A percentile compares a stretch with the other conserved stretches of the same genome.
Conservation (phyloP, 2,888 invertebrate species). For the Bimastos eiseni region DNA sequence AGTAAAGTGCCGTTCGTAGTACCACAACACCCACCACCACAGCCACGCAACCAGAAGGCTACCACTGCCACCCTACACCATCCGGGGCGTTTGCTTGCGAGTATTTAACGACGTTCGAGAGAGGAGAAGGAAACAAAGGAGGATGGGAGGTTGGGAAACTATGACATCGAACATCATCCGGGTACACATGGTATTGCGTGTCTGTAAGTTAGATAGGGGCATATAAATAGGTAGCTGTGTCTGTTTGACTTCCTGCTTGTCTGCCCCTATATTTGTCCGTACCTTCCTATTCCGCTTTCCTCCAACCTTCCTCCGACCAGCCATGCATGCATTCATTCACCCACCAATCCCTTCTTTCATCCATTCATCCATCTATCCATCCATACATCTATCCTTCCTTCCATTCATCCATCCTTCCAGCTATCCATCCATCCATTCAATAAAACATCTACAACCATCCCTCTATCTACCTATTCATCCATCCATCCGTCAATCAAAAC, state of each 20-base stretch:
- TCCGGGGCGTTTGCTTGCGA: neutral
- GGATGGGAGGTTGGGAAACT: neutral
- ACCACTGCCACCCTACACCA: neutral
- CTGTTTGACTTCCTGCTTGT: neutral
- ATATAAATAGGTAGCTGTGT: neutral
- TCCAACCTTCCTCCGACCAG: neutral
- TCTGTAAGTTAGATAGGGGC: neutral
- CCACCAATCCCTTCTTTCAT: no score
- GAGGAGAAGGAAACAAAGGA: neutral
- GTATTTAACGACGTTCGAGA: neutral
- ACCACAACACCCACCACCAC: neutral
- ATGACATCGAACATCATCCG: neutral
- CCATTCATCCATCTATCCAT: no score
- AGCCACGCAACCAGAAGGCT: neutral
- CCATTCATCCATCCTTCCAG: no score
- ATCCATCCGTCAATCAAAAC: no score
- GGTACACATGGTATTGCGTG: neutral
- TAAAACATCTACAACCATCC: no score
- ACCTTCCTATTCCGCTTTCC: no score
- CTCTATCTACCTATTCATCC: no score
- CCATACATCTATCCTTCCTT: no score
- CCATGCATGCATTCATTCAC: neutral
- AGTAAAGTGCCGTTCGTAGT: slow-evolving; percentile 13
- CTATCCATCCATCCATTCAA: no score
- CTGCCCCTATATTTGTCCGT: neutral